These are phyloP conservation scores for Hydrolagus colliei DNA, from an alignment of 2,797 vertebrate species.

Conservation along the genomic window DNA sequence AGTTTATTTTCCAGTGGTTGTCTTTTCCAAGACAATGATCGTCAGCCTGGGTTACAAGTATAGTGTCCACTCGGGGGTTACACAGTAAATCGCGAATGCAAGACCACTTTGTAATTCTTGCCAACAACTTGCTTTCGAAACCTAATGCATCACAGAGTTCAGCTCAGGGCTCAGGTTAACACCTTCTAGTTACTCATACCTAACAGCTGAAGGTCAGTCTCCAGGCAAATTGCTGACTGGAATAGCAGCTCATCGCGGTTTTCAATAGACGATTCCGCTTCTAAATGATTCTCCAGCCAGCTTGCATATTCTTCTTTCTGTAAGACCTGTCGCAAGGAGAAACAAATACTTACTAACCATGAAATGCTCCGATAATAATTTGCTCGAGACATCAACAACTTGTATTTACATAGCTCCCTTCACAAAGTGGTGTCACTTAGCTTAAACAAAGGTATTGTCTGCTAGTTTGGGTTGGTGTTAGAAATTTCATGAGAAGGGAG, in stretches of 20 bases:
- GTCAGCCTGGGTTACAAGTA: neutral
- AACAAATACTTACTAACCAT: slow-evolving; percentile 39
- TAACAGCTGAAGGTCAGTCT: slow-evolving; percentile 86
- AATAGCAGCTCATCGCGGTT: slow-evolving; percentile 84
- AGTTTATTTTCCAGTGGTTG: neutral
- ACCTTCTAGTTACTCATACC: slow-evolving; percentile 53
- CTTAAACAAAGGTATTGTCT: no score
- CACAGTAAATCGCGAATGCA: neutral
- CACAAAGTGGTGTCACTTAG: no score
- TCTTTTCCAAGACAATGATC: neutral
- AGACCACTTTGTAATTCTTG: neutral
- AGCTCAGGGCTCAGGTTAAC: neutral
- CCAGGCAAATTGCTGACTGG: slow-evolving; percentile 79
- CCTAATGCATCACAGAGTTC: neutral
- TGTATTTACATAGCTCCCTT: no score
- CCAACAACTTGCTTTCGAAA: neutral
- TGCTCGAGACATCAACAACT: no score
- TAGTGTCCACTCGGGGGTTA: no score
- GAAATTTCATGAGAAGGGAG: no score
- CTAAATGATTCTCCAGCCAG: slow-evolving; percentile 83
- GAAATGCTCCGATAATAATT: slow-evolving; percentile 38
- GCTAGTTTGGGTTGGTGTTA: no score
- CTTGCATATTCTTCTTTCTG: slow-evolving; percentile 82
- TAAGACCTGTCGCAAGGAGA: slow-evolving; percentile 59
- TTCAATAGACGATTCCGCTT: slow-evolving; percentile 85